phyloP scores from a whole-genome alignment of 1,140 invertebrate genomes.

The Tetragnatha versicolor region DNA sequence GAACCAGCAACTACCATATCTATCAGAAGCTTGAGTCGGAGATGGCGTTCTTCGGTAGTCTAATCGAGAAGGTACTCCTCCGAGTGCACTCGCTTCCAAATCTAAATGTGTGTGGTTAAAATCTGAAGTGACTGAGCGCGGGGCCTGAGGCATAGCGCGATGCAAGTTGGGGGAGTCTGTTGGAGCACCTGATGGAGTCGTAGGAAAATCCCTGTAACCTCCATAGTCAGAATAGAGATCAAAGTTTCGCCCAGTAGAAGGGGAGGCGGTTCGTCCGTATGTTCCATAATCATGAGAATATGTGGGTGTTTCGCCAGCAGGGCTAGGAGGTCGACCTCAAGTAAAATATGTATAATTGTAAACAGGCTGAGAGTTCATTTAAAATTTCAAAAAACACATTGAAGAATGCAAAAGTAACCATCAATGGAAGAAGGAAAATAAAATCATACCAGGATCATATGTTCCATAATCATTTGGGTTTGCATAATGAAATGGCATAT shows the following conservation, averaged over 20 bases:
- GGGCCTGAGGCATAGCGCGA: conserved; percentile 60
- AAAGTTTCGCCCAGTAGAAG: conserved; percentile 23
- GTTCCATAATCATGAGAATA: conserved; percentile 40
- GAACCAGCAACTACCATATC: conserved; percentile 70
- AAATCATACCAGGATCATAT: conserved; percentile 56
- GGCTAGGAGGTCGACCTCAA: conserved; percentile 56
- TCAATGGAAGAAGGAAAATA: neutral
- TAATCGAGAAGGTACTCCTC: conserved; percentile 71
- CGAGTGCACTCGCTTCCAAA: conserved; percentile 68
- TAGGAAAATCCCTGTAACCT: conserved; percentile 52
- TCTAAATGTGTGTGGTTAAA: conserved; percentile 73
- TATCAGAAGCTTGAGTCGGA: conserved; percentile 70
- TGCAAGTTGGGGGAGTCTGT: conserved; percentile 71
- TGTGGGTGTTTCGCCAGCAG: conserved; percentile 48
- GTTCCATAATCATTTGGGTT: conserved; percentile 47
- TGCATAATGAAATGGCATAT: conserved; percentile 44
- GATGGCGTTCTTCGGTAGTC: conserved; percentile 76
- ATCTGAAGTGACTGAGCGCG: conserved; percentile 61
- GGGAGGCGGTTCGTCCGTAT: conserved; percentile 55
- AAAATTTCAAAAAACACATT: too few relatives aligned
- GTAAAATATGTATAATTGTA: neutral
- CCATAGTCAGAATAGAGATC: conserved; percentile 31
- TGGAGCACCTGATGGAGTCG: conserved; percentile 61
- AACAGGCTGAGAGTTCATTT: neutral
- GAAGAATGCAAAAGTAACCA: neutral